Percentiles rank a stretch among this genome's conserved stretches.
Evolutionary conservation across 2,113 vertebrate genomes (phyloP).

Genomic region (Oryctolagus cuniculus): mOryCun1.1 NC_091434.1:77427001-77427500

Average conservation of each 20-base stretch:
- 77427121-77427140: not conserved
- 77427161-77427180: constrained; percentile 35
- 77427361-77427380: constrained; percentile 96
- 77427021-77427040: not conserved
- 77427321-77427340: constrained; percentile 97
- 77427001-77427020: constrained; percentile 16
- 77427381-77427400: constrained; percentile 96
- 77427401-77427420: constrained; percentile 96
- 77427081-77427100: constrained; percentile 40
- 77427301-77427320: constrained; percentile 93
- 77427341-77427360: constrained; percentile 99
- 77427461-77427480: constrained; percentile 88
- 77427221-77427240: constrained; percentile 78
- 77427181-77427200: constrained; percentile 38
- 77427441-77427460: constrained; percentile 95
- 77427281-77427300: constrained; percentile 92
- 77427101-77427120: constrained; percentile 31
- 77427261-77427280: constrained; percentile 85
- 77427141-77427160: not conserved
- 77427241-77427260: constrained; percentile 84
- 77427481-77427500: constrained; percentile 92
- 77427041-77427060: not conserved
- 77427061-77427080: not conserved
- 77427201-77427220: constrained; percentile 44
- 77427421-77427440: constrained; percentile 97